These are phyloP conservation scores for Dicyrtoma fusca DNA, from an alignment of 2,888 invertebrate species.

Conservation along the genomic window DNA sequence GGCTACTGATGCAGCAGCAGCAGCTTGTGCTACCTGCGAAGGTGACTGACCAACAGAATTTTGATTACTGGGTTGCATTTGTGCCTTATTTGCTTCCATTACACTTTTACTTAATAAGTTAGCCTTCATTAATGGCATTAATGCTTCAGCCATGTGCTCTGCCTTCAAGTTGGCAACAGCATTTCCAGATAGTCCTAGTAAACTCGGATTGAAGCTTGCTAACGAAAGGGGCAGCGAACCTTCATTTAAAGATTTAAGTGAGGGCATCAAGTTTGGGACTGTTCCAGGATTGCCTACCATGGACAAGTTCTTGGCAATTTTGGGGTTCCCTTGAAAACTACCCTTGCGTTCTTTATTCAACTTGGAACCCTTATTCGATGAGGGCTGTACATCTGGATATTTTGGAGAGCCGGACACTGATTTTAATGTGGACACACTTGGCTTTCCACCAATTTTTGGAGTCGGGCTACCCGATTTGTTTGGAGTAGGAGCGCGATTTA, in stretches of 20 bases:
- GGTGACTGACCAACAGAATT: neutral
- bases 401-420: slow-evolving; percentile 48
- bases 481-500: slow-evolving; percentile 13
- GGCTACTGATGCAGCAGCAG: slow-evolving; percentile 21
- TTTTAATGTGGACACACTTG: slow-evolving; percentile 54
- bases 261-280: slow-evolving; percentile 28
- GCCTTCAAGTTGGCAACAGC: slow-evolving; percentile 8
- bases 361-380: neutral
- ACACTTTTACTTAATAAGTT: slow-evolving; percentile 20
- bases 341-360: slow-evolving; percentile 23
- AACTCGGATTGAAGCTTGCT: slow-evolving; percentile 21
- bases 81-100: slow-evolving; percentile 10
- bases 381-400: slow-evolving; percentile 14
- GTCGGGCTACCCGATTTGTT: slow-evolving; percentile 33
- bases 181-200: slow-evolving; percentile 15
- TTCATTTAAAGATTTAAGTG: slow-evolving; percentile 32
- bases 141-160: slow-evolving; percentile 11
- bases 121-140: slow-evolving; percentile 19
- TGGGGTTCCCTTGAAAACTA: slow-evolving; percentile 36
- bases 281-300: slow-evolving; percentile 31
- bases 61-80: neutral
- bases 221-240: slow-evolving; percentile 15
- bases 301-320: slow-evolving; percentile 48
- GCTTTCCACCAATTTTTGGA: slow-evolving; percentile 48
- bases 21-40: neutral